These are phyloP conservation scores for Grantiella picta DNA, from an alignment of 2,113 vertebrate species.

Conservation along the genomic window DNA sequence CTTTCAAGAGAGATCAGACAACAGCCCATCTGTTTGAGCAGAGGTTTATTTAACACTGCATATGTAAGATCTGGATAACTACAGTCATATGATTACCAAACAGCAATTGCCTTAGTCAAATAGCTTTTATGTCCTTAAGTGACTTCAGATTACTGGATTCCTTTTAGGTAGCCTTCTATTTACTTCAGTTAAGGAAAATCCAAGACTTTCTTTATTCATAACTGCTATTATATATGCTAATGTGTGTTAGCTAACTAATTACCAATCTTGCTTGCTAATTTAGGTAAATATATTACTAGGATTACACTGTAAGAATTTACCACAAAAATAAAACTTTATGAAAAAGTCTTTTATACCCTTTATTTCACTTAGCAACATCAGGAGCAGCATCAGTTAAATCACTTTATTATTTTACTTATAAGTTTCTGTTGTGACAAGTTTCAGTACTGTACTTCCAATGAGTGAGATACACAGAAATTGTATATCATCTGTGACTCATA, in stretches of 20 bases:
- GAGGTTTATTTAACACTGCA: constrained; percentile 28
- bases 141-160: not conserved
- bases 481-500: not conserved
- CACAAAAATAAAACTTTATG: not conserved
- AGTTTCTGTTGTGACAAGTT: not conserved
- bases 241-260: not conserved
- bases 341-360: not conserved
- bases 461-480: not conserved
- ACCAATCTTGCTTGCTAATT: not conserved
- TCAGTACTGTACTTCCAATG: not conserved
- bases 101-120: not conserved
- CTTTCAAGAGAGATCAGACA: not conserved
- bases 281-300: not conserved
- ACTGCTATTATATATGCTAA: not conserved
- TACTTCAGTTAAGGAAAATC: not conserved
- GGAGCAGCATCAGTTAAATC: not conserved
- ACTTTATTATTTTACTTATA: not conserved
- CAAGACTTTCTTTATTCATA: not conserved
- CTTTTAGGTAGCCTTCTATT: not conserved
- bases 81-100: not conserved
- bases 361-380: not conserved
- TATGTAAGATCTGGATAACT: not conserved
- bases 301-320: not conserved
- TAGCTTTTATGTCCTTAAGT: not conserved
- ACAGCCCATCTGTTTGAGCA: constrained; percentile 40